Base-by-base conservation (phyloP, 2,797 vertebrate species). In the Sebastes taczanowskii region DNA sequence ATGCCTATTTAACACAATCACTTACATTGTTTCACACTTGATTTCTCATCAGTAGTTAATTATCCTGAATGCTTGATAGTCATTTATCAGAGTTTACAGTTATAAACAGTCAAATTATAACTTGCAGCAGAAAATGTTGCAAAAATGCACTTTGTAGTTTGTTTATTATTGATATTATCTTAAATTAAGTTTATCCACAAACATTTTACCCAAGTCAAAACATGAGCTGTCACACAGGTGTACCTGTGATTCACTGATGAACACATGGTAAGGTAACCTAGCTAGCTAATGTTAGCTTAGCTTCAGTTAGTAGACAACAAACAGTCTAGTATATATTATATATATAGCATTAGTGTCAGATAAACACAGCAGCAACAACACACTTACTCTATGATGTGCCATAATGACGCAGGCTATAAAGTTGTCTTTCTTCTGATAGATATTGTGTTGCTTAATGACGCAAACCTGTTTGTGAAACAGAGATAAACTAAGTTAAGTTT, bases 351-450 rank as follows among this genome's bases (percentile, higher is more conserved):
- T 46, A 38, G 35, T 38, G 35, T 38, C 4, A 73, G 1, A 30
- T 14, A 11, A 67, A 34, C 34, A 35, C 14, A 66, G 18, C 5
- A 27, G 20, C 8, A 25, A 1, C 38, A 73, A 68, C 25, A 61
- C 34, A 93, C 94, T 93, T 84, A 95, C 95, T 89, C 91, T 91
- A 29, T 94, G 85, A 82, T 95, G 92, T 3, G 94, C 91, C 95
- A 95, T 95, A 1, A 2, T 70, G 49, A 4, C 25, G 16, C 2
- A 5, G 13, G 38, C 5, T 73, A 3, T 46, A 10, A 27, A 11
- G 70, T 1, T 35, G 74, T 4, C 9, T 56, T 58, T 38, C 20
- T 10, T 75, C 58, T 46, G 11, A 2, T 10, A 38, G 6, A 38
- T 49, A 9, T 29, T 5, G 4, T 7, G 58, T 67, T 2, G 6